Evolutionary conservation across 2,797 vertebrate species (phyloP).

Genomic region (Gadopsis marmoratus): DNA sequence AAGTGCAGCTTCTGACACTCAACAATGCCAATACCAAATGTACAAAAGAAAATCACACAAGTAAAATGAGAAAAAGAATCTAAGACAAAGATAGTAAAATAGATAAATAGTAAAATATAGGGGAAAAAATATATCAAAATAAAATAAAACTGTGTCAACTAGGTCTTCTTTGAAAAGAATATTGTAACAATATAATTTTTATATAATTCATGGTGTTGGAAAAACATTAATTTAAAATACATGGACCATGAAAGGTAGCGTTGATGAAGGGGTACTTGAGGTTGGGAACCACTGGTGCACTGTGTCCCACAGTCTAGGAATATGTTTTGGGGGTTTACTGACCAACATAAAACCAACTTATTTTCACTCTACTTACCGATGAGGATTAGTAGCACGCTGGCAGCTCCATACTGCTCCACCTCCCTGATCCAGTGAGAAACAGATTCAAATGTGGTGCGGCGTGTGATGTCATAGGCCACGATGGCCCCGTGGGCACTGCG

Average conservation of each 20-base stretch:
- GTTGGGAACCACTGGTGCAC: background rate
- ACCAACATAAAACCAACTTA: background rate
- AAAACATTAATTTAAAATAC: background rate
- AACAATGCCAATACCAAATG: background rate
- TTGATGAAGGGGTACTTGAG: too few species aligned
- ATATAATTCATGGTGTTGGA: background rate
- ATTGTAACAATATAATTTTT: background rate
- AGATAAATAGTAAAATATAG: too few species aligned
- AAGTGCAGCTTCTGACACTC: background rate
- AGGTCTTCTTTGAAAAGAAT: background rate
- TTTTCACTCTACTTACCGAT: slow-evolving; percentile 86
- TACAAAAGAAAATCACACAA: too few species aligned
- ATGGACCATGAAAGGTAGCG: background rate
- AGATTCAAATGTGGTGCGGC: slow-evolving; percentile 90
- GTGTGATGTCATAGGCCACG: slow-evolving; percentile 96
- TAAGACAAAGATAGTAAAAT: too few species aligned
- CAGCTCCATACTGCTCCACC: slow-evolving; percentile 92
- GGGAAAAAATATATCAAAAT: too few species aligned
- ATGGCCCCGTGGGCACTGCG: slow-evolving; percentile 95
- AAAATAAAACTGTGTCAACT: too few species aligned
- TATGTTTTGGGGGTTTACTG: slow-evolving; percentile 1
- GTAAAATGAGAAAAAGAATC: too few species aligned
- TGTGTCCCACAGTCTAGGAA: background rate
- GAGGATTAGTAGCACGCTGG: slow-evolving; percentile 91
- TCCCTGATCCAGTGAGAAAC: slow-evolving; percentile 94